Percentiles rank a stretch among this genome's conserved stretches.
phyloP scores from a whole-genome alignment of 2,888 invertebrate species.

The Limnephilus lunatus region DNA sequence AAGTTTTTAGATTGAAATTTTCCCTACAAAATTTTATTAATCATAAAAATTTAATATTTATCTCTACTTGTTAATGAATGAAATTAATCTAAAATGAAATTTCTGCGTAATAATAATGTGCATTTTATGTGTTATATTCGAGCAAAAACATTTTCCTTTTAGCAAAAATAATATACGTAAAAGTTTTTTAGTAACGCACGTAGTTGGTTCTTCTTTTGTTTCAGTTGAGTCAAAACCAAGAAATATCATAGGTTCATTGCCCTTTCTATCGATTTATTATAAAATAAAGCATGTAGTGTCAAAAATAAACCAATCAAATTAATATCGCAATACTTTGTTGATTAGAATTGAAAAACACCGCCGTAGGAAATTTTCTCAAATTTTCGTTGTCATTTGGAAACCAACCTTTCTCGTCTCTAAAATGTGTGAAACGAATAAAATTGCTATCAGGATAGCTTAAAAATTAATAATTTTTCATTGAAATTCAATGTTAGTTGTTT shows the following conservation, averaged over 20 bases:
- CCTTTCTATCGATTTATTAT: not conserved
- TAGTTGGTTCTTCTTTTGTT: not conserved
- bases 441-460: not conserved
- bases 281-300: not conserved
- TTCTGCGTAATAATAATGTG: not conserved
- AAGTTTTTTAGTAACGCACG: not conserved
- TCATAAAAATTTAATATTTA: too few relatives aligned
- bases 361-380: not conserved
- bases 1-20: not conserved
- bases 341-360: not conserved
- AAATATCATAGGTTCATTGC: not conserved
- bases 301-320: not conserved
- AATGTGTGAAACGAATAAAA: not conserved
- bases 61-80: too few relatives aligned
- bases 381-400: not conserved
- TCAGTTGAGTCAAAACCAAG: not conserved
- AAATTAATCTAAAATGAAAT: not conserved
- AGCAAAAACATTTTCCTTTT: not conserved
- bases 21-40: not conserved
- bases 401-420: not conserved
- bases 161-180: not conserved
- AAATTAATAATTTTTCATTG: not conserved
- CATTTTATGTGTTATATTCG: not conserved
- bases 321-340: not conserved
- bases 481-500: not conserved